These are phyloP conservation scores for Cordilura impudica DNA, from an alignment of 2,888 invertebrate species.

Conservation along the genomic window DNA sequence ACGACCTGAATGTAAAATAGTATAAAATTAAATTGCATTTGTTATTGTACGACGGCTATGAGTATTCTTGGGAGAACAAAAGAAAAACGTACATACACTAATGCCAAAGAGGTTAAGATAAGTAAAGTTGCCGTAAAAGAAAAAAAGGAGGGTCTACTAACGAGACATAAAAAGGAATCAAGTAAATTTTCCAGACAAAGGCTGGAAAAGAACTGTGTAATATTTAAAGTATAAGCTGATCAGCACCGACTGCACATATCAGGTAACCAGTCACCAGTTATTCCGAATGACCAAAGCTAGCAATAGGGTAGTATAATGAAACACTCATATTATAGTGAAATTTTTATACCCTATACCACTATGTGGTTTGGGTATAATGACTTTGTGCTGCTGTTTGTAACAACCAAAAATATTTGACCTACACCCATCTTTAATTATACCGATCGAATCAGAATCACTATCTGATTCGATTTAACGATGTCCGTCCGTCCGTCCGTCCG, in stretches of 20 bases:
- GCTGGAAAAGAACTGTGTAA: not conserved
- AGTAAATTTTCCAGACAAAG: constrained; percentile 15
- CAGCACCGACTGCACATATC: not conserved
- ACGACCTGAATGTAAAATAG: constrained; percentile 52
- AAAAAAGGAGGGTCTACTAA: constrained; percentile 18
- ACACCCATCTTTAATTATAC: too few species aligned
- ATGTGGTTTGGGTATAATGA: too few species aligned
- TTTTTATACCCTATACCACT: too few species aligned
- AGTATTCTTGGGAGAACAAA: not conserved
- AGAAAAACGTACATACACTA: constrained; percentile 26
- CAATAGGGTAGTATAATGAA: too few species aligned
- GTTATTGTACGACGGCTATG: not conserved
- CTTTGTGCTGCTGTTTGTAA: too few species aligned
- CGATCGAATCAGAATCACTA: too few species aligned
- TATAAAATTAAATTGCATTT: constrained; percentile 38
- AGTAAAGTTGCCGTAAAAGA: constrained; percentile 6
- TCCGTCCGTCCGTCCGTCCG: too few species aligned
- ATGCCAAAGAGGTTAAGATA: constrained; percentile 44
- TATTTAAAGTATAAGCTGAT: not conserved
- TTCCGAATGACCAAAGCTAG: too few species aligned
- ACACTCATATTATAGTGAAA: too few species aligned
- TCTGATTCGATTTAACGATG: too few species aligned
- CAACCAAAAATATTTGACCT: too few species aligned
- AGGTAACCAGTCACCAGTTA: too few species aligned
- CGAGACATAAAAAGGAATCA: constrained; percentile 22